Evolutionary conservation across 2,797 vertebrate species (phyloP).

Genomic region (Lophotriccus pileatus): DNA sequence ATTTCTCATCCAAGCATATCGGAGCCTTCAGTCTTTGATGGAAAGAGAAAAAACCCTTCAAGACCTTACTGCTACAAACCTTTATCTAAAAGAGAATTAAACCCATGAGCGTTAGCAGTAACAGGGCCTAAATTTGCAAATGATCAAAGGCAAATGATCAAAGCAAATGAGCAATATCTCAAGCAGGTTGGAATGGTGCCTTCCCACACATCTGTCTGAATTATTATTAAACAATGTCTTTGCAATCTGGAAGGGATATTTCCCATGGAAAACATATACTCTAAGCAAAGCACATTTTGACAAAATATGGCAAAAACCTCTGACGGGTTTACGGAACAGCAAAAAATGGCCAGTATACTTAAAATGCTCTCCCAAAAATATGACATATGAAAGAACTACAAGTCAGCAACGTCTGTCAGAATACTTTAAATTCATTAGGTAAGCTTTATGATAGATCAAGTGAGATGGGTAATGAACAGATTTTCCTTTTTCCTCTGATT

Average conservation of each 20-base stretch:
- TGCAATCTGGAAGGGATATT: neutral
- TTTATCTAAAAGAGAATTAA: slow-evolving; percentile 29
- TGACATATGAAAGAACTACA: neutral
- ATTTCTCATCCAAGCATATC: neutral
- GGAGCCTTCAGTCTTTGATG: neutral
- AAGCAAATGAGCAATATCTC: slow-evolving; percentile 34
- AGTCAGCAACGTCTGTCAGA: neutral
- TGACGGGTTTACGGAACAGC: neutral
- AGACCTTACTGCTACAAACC: slow-evolving; percentile 9
- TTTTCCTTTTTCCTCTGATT: neutral
- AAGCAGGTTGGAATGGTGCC: neutral
- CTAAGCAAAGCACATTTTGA: neutral
- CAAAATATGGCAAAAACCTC: neutral
- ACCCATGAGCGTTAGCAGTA: neutral
- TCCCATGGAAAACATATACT: neutral
- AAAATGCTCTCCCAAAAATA: neutral
- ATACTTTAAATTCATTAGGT: neutral
- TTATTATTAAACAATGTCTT: slow-evolving; percentile 12
- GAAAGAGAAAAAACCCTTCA: neutral
- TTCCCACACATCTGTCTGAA: slow-evolving; percentile 19
- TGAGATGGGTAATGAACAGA: neutral
- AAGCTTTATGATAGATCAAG: neutral
- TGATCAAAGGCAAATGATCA: slow-evolving; percentile 52
- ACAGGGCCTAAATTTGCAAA: slow-evolving; percentile 13
- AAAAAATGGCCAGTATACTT: neutral